Percentiles rank a stretch among this genome's conserved stretches.
phyloP scores from a whole-genome alignment of 1,140 invertebrate genomes.

The Prorops nasuta region DNA sequence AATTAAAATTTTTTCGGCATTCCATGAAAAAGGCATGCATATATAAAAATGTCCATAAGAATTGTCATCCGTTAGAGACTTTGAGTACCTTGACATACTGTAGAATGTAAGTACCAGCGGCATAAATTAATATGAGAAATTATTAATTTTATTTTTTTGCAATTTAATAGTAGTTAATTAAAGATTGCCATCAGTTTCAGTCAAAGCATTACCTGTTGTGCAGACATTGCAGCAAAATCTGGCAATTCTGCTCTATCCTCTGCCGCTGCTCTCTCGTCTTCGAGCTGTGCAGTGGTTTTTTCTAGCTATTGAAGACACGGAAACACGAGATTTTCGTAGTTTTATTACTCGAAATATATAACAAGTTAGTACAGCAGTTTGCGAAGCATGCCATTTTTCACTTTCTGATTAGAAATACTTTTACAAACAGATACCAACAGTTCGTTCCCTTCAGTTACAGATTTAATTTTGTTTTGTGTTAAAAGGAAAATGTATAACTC shows the following conservation, averaged over 20 bases:
- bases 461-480: too few relatives aligned
- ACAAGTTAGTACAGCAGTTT: conserved; percentile 8
- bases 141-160: background rate
- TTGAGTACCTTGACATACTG: conserved; percentile 45
- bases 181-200: background rate
- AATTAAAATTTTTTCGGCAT: too few relatives aligned
- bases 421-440: too few relatives aligned
- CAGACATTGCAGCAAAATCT: conserved; percentile 54
- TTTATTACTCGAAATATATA: too few relatives aligned
- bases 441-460: too few relatives aligned
- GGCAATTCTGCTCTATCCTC: conserved; percentile 53
- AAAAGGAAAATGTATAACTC: too few relatives aligned
- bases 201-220: conserved; percentile 61
- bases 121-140: conserved; percentile 6
- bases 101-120: conserved; percentile 16
- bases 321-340: too few relatives aligned
- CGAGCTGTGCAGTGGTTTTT: conserved; percentile 51
- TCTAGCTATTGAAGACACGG: conserved; percentile 39
- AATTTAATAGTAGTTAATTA: conserved; percentile 1
- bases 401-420: too few relatives aligned
- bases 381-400: too few relatives aligned
- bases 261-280: conserved; percentile 52
- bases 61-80: too few relatives aligned
- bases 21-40: too few relatives aligned
- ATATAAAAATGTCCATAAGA: too few relatives aligned